Base-by-base conservation (phyloP, 2,797 vertebrate genomes). In the Bovichtus diacanthus region DNA sequence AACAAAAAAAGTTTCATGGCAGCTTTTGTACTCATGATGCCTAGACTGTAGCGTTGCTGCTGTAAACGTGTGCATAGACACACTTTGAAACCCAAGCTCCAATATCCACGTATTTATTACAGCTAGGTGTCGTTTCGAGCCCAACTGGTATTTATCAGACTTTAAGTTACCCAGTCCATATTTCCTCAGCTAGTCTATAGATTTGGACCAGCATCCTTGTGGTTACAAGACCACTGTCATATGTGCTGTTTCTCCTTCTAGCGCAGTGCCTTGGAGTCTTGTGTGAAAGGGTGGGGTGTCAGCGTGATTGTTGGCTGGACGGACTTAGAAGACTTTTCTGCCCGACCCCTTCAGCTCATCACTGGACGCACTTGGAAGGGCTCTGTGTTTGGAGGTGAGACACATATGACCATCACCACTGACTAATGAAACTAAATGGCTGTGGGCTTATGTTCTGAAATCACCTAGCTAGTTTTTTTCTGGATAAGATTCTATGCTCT, bases 251-350 rank as follows among this genome's bases (percentile, higher is more conserved):
- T 61, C 39, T 67, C 9, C 9, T 18, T 80, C 2, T 27, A 99
- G 98, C 95, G 96, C 62, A 93, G 95, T 56, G 97, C 98, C 1
- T 92, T 99, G 77, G 97, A 98, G 93, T 96, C 96, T 0, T 97
- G 96, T 83, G 83, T 96, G 68, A 95, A 94, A 83, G 97, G 96
- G 76, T 99, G 97, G 97, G 98, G 97, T 2, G 92, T 97, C 68
- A 96, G 96, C 0, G 97, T 98, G 70, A 90, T 99, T 18, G 94
- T 97, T 0, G 98, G 98, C 19, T 97, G 96, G 50, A 97, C 96
- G n/a, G 94, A 95, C 1, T 77, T 95, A 19, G 83, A 96, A 1
- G 96, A 98, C 43, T 92, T 98, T 15, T 72, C 96, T 27, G 95
- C 96, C 0, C 93, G 95, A 67, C 97, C 98, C 0, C 88, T 96